Conservation (phyloP, 2,888 invertebrate genomes). For the Penaeus monodon region DNA sequence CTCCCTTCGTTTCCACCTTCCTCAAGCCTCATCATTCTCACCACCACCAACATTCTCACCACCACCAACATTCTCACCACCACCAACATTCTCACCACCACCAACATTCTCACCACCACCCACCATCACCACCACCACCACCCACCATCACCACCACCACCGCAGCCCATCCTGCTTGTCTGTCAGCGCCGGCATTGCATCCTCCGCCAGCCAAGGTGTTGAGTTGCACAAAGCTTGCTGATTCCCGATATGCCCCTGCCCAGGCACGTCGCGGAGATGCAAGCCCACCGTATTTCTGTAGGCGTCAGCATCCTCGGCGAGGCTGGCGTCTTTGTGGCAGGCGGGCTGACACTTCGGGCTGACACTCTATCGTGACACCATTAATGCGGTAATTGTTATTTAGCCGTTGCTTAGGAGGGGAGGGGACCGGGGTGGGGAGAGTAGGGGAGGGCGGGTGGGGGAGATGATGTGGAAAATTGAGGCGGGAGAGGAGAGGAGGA, state of each 20-base stretch:
- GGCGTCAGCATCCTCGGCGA: too few species aligned
- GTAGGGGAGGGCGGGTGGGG: neutral
- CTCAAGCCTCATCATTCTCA: neutral
- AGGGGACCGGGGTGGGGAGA: neutral
- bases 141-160: neutral
- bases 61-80: neutral
- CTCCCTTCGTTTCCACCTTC: neutral
- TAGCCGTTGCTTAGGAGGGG: neutral
- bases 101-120: neutral
- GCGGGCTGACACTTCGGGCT: too few species aligned
- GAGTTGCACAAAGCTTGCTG: too few species aligned
- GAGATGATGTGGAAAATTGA: too few species aligned
- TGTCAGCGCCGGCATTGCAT: too few species aligned
- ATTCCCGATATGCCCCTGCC: too few species aligned
- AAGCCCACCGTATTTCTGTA: too few species aligned
- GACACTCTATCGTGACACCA: neutral
- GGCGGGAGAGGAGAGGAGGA: too few species aligned
- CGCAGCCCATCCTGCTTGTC: neutral
- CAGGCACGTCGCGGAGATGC: too few species aligned
- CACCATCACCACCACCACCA: neutral
- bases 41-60: neutral
- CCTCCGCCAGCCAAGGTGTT: too few species aligned
- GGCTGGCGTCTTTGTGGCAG: too few species aligned
- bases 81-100: neutral
- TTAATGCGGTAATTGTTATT: neutral